These are phyloP conservation scores for Ramphastos sulfuratus DNA, from an alignment of 2,113 vertebrate genomes.

Conservation along the genomic window DNA sequence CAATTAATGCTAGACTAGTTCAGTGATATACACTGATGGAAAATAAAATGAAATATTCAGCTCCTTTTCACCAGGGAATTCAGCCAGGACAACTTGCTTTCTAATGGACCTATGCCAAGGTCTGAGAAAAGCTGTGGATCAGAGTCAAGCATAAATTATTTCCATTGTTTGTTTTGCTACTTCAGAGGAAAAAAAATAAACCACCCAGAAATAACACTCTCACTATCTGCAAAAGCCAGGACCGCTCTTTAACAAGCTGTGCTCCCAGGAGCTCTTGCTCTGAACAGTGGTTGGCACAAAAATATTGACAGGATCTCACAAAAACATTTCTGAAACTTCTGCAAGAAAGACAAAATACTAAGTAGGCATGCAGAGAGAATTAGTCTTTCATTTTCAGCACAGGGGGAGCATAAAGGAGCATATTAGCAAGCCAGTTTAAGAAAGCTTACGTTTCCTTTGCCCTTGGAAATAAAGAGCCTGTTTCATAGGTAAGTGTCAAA, in stretches of 20 bases:
- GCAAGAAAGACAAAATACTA: neutral
- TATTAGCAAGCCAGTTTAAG: neutral
- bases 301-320: neutral
- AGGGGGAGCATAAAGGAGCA: neutral
- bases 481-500: neutral
- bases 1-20: slow-evolving; percentile 12
- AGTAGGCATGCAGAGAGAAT: neutral
- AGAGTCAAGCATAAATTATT: slow-evolving; percentile 26
- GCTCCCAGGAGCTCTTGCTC: neutral
- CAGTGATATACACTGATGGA: neutral
- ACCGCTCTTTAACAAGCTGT: neutral
- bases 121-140: slow-evolving; percentile 11
- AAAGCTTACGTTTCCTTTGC: neutral
- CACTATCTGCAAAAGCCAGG: slow-evolving; percentile 15
- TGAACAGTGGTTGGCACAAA: neutral
- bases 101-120: neutral
- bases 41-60: neutral
- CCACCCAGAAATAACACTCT: neutral
- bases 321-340: neutral
- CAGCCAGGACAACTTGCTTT: slow-evolving; percentile 7
- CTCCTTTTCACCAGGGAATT: neutral
- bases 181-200: neutral
- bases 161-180: slow-evolving; percentile 13
- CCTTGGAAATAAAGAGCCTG: neutral
- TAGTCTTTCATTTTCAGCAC: neutral